Conservation (phyloP, 2,797 vertebrate genomes). For the Leuciscus waleckii region DNA sequence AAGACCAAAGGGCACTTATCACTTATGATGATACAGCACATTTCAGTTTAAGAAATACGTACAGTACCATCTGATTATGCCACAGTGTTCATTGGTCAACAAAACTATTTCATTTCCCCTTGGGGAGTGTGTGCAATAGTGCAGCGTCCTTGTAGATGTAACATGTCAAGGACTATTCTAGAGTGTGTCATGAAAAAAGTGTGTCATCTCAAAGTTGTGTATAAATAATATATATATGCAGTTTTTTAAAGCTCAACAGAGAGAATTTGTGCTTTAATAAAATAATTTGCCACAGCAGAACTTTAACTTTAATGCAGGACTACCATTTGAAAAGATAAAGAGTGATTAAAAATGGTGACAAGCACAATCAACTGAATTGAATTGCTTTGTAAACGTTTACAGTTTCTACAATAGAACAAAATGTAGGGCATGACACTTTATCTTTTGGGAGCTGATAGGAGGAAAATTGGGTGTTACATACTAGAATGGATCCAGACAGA, state of each 20-base stretch:
- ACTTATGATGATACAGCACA: neutral
- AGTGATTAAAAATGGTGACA: neutral
- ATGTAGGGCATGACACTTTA: neutral
- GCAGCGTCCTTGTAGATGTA: too few species aligned
- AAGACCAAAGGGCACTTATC: slow-evolving; percentile 11
- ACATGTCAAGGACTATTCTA: neutral
- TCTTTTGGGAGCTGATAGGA: neutral
- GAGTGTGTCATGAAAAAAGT: neutral
- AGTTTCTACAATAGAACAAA: neutral
- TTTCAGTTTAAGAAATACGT: slow-evolving; percentile 5
- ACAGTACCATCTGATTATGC: neutral
- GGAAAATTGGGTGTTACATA: neutral
- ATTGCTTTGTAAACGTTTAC: neutral
- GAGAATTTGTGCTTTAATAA: neutral
- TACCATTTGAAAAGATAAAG: neutral
- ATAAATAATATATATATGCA: neutral
- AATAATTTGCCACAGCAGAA: neutral
- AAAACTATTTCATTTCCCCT: neutral
- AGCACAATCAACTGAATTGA: neutral
- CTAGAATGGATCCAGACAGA: too few species aligned
- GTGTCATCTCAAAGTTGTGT: neutral
- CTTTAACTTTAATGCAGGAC: neutral
- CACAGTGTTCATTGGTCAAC: slow-evolving; percentile 3
- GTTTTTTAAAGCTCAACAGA: neutral
- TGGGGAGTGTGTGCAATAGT: neutral